phyloP scores from a whole-genome alignment of 2,797 vertebrate genomes.

The Menidia menidia region DNA sequence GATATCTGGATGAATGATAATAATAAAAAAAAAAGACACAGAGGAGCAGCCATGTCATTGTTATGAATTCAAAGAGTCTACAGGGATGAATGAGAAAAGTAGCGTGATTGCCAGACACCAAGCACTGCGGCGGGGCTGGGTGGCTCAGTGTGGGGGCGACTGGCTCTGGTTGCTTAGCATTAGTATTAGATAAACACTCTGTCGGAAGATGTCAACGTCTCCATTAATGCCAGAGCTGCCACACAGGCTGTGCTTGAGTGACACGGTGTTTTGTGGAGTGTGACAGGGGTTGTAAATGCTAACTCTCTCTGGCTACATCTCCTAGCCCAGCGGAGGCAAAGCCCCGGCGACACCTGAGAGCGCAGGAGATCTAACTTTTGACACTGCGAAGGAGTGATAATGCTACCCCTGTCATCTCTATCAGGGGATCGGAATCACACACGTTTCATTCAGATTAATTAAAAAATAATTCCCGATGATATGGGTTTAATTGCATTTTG shows the following conservation, averaged over 20 bases:
- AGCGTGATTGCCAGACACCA: constrained; percentile 61
- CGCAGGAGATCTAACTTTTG: constrained; percentile 55
- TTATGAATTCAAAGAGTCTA: constrained; percentile 69
- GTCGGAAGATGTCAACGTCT: constrained; percentile 83
- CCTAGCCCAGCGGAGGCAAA: constrained; percentile 63
- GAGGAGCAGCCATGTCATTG: constrained; percentile 62
- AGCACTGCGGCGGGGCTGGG: constrained; percentile 67
- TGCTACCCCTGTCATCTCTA: constrained; percentile 47
- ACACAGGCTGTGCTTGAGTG: constrained; percentile 79
- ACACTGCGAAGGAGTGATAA: constrained; percentile 60
- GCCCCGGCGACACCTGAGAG: constrained; percentile 71
- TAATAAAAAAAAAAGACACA: constrained; percentile 58
- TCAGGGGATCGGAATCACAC: constrained; percentile 14
- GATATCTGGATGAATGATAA: constrained; percentile 50
- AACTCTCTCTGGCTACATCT: constrained; percentile 78
- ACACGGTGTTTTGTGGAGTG: constrained; percentile 80
- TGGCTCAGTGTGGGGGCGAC: constrained; percentile 69
- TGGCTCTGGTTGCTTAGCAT: constrained; percentile 77
- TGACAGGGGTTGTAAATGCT: constrained; percentile 83
- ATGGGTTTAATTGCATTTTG: constrained; percentile 7
- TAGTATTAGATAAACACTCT: constrained; percentile 83
- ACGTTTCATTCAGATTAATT: constrained; percentile 6
- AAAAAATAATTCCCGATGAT: constrained; percentile 7
- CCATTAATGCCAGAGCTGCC: constrained; percentile 83
- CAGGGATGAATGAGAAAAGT: constrained; percentile 69